phyloP scores from a whole-genome alignment of 2,113 vertebrate species.

The Xiphorhynchus elegans region DNA sequence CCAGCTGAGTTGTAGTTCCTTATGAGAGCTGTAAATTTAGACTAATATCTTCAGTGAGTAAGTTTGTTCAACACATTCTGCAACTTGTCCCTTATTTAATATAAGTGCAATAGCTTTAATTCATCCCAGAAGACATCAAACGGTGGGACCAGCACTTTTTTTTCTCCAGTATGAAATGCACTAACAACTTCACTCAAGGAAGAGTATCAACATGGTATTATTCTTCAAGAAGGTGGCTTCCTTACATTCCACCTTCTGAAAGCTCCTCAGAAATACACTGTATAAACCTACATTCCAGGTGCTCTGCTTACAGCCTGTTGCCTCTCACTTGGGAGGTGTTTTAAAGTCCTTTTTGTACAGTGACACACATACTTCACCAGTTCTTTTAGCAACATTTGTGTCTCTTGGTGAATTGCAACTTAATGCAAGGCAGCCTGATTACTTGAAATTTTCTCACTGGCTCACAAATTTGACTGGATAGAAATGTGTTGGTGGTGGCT shows the following conservation, averaged over 20 bases:
- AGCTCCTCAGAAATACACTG: not conserved
- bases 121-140: not conserved
- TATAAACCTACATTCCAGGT: not conserved
- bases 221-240: not conserved
- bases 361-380: not conserved
- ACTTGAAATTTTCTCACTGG: not conserved
- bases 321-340: not conserved
- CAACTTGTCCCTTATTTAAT: not conserved
- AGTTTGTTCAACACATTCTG: not conserved
- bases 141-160: not conserved
- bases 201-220: not conserved
- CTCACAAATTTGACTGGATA: not conserved
- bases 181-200: not conserved
- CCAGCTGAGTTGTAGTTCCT: not conserved
- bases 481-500: not conserved
- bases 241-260: not conserved
- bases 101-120: not conserved
- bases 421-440: not conserved
- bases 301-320: not conserved
- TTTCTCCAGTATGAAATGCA: not conserved
- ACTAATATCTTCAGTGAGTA: not conserved
- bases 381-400: not conserved
- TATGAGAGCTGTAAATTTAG: constrained; percentile 17
- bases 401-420: not conserved
- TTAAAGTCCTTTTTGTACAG: not conserved